phyloP scores from a whole-genome alignment of 1,140 invertebrate genomes.

The Tribolium madens region DNA sequence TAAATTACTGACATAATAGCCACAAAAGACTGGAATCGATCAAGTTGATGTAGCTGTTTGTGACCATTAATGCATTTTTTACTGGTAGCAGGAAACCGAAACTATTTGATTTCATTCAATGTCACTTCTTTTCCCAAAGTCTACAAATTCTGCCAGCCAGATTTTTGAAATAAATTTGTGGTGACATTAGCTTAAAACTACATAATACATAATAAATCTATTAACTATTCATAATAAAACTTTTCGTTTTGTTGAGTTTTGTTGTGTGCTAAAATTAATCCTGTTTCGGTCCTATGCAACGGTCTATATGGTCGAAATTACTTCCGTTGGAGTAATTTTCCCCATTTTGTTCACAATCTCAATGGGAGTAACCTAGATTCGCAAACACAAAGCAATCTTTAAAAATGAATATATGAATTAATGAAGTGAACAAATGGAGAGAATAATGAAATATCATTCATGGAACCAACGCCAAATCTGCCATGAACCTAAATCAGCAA shows the following conservation, averaged over 20 bases:
- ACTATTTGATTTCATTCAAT: neutral
- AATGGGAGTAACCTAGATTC: neutral
- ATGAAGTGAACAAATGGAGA: neutral
- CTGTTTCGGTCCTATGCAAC: neutral
- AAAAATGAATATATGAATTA: conserved; percentile 23
- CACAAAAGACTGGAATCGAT: neutral
- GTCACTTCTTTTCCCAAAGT: neutral
- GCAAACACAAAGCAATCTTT: conserved; percentile 10
- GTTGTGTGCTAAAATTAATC: neutral
- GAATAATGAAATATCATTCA: conserved; percentile 31
- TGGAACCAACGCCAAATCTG: neutral
- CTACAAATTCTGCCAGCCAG: neutral
- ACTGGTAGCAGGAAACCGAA: neutral
- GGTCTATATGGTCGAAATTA: neutral
- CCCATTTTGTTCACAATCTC: neutral
- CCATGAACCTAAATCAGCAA: conserved; percentile 21
- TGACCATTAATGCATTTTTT: neutral
- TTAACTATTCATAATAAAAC: neutral
- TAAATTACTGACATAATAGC: neutral
- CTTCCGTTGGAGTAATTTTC: neutral
- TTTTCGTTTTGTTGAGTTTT: neutral
- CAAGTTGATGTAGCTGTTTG: neutral
- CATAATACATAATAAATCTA: neutral
- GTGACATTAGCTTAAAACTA: neutral
- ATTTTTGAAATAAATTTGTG: no score